A percentile compares a stretch with the other conserved stretches of the same genome.
phyloP scores from a whole-genome alignment of 2,113 vertebrate species.

The Callithrix jacchus region DNA sequence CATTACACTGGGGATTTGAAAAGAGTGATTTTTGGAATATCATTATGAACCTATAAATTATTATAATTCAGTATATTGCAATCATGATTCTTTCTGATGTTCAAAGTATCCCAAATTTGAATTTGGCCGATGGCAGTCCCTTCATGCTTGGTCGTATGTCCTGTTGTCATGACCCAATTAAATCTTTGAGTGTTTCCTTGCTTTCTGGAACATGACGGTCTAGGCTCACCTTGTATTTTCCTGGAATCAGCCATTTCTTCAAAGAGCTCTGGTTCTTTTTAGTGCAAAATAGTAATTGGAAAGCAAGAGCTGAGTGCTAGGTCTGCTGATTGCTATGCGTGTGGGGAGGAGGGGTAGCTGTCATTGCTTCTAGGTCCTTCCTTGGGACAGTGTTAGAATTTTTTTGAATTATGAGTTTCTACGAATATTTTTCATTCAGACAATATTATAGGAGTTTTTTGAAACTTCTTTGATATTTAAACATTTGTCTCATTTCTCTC shows the following conservation, averaged over 20 bases:
- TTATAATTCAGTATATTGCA: not conserved
- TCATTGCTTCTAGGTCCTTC: not conserved
- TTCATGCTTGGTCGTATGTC: not conserved
- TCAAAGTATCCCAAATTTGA: not conserved
- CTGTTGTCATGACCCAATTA: not conserved
- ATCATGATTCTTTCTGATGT: not conserved
- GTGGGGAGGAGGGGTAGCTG: no score
- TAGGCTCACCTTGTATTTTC: not conserved
- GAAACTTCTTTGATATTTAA: not conserved
- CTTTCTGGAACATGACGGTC: not conserved
- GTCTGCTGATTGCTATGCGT: not conserved
- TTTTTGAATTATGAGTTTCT: not conserved
- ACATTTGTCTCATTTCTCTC: not conserved
- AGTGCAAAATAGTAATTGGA: not conserved
- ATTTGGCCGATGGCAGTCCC: not conserved
- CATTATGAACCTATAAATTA: not conserved
- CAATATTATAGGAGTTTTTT: not conserved
- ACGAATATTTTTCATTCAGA: not conserved
- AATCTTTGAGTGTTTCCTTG: not conserved
- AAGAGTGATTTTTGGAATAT: not conserved
- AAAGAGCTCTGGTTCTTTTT: not conserved
- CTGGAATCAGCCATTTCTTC: not conserved
- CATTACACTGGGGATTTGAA: not conserved
- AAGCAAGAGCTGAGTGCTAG: not conserved
- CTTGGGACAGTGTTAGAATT: not conserved